Percentiles rank a stretch among this genome's conserved stretches.
These are phyloP conservation scores for Anguilla megastoma DNA, from an alignment of 2,797 vertebrate genomes.

Conservation along the genomic window DNA sequence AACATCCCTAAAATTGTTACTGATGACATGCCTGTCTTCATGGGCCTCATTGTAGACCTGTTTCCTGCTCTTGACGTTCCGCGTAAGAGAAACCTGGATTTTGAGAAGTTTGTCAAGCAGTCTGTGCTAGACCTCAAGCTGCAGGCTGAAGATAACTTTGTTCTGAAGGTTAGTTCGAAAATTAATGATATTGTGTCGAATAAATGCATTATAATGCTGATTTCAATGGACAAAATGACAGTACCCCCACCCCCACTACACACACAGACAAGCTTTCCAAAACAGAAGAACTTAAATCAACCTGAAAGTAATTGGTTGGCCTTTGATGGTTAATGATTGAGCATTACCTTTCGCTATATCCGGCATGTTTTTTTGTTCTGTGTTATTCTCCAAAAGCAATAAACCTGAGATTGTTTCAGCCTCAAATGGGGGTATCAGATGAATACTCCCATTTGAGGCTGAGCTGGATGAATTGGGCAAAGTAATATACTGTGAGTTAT, in stretches of 20 bases:
- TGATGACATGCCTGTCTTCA: conserved; percentile 89
- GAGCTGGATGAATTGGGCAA: conserved; percentile 70
- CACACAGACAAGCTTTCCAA: conserved; percentile 7
- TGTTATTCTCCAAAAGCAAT: conserved; percentile 59
- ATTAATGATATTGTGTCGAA: conserved; percentile 15
- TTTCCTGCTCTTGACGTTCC: conserved; percentile 90
- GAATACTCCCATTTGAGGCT: conserved; percentile 38
- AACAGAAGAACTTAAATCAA: conserved; percentile 15
- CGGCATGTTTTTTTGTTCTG: conserved; percentile 39
- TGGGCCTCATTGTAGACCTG: conserved; percentile 90
- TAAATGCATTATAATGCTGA: neutral
- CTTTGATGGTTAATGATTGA: conserved; percentile 13
- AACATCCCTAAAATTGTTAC: conserved; percentile 94
- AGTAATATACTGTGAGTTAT: conserved; percentile 58
- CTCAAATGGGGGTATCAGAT: conserved; percentile 69
- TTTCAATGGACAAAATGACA: conserved; percentile 18
- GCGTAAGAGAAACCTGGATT: conserved; percentile 80
- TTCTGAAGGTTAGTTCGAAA: conserved; percentile 81
- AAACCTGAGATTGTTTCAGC: conserved; percentile 60
- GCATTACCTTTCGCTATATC: conserved; percentile 12
- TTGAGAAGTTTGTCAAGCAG: conserved; percentile 83
- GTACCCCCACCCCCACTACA: neutral
- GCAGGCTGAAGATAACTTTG: conserved; percentile 92
- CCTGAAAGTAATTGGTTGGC: conserved; percentile 18
- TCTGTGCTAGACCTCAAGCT: conserved; percentile 84